Conservation (phyloP, 1,140 invertebrate genomes). For the Psix sp. region DNA sequence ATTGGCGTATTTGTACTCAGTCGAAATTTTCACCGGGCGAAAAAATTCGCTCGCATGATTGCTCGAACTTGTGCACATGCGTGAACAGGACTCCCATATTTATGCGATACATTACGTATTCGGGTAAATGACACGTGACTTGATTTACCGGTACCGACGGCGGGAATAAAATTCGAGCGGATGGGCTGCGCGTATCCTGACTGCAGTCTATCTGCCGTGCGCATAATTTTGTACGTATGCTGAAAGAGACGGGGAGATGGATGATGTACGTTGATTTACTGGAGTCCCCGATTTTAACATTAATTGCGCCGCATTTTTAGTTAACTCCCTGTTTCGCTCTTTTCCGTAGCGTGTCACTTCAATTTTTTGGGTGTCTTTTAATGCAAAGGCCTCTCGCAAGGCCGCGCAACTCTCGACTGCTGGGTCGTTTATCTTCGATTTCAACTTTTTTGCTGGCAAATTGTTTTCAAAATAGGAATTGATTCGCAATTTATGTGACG, state of each 20-base stretch:
- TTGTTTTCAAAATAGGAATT: conserved; percentile 33
- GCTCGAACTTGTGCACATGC: conserved; percentile 61
- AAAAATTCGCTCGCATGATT: conserved; percentile 59
- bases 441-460: conserved; percentile 28
- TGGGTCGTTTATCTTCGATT: conserved; percentile 38
- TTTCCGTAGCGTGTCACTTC: conserved; percentile 21
- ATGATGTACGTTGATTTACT: conserved; percentile 29
- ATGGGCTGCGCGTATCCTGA: conserved; percentile 68
- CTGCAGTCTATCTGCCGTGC: conserved; percentile 52
- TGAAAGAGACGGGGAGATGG: conserved; percentile 12
- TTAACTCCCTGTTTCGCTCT: conserved; percentile 18
- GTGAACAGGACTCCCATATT: conserved; percentile 69
- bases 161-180: conserved; percentile 69
- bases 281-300: conserved; percentile 27
- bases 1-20: neutral
- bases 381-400: conserved; percentile 33
- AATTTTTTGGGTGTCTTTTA: conserved; percentile 23
- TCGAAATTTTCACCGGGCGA: conserved; percentile 3
- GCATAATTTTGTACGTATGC: conserved; percentile 44
- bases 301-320: conserved; percentile 49
- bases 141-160: conserved; percentile 71
- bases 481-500: conserved; percentile 24
- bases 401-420: conserved; percentile 23
- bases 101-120: conserved; percentile 74
- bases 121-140: conserved; percentile 75